A percentile compares a stretch with the other conserved stretches of the same genome.
Evolutionary conservation across 2,113 vertebrate species (phyloP).

Genomic region (Petromus typicus): DNA sequence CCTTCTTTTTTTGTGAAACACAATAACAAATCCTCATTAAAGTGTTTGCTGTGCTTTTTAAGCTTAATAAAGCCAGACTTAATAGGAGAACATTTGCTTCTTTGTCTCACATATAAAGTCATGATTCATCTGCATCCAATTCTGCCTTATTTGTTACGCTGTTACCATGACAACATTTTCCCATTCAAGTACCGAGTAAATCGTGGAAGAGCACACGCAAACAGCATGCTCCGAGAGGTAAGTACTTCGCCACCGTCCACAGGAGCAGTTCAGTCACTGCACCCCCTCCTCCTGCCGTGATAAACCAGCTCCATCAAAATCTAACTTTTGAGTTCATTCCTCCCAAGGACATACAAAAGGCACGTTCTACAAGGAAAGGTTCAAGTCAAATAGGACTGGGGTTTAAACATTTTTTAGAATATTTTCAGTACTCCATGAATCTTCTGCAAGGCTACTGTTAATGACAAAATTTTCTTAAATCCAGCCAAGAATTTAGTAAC

Average conservation of each 20-base stretch:
- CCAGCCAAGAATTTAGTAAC: slow-evolving; percentile 39
- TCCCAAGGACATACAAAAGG: slow-evolving; percentile 62
- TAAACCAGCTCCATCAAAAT: slow-evolving; percentile 66
- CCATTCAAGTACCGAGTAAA: slow-evolving; percentile 83
- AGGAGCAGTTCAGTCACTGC: slow-evolving; percentile 69
- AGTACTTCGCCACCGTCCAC: slow-evolving; percentile 63
- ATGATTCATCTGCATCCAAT: slow-evolving; percentile 80
- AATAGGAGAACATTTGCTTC: slow-evolving; percentile 75
- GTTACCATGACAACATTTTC: slow-evolving; percentile 83
- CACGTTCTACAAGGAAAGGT: slow-evolving; percentile 31
- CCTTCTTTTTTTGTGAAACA: slow-evolving; percentile 60
- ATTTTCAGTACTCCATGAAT: slow-evolving; percentile 37
- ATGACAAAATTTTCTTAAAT: slow-evolving; percentile 33
- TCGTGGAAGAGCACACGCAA: slow-evolving; percentile 78
- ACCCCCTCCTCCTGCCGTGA: slow-evolving; percentile 48
- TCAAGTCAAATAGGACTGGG: slow-evolving; percentile 50
- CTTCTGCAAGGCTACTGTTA: neutral
- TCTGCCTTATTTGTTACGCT: slow-evolving; percentile 81
- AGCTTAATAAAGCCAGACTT: slow-evolving; percentile 66
- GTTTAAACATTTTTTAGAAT: slow-evolving; percentile 54
- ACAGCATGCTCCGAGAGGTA: slow-evolving; percentile 76
- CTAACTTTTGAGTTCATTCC: slow-evolving; percentile 74
- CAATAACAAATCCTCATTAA: slow-evolving; percentile 76
- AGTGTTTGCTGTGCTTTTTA: slow-evolving; percentile 80
- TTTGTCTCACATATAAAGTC: slow-evolving; percentile 76